phyloP scores from a whole-genome alignment of 2,888 invertebrate genomes.

The Heliconius aoede region DNA sequence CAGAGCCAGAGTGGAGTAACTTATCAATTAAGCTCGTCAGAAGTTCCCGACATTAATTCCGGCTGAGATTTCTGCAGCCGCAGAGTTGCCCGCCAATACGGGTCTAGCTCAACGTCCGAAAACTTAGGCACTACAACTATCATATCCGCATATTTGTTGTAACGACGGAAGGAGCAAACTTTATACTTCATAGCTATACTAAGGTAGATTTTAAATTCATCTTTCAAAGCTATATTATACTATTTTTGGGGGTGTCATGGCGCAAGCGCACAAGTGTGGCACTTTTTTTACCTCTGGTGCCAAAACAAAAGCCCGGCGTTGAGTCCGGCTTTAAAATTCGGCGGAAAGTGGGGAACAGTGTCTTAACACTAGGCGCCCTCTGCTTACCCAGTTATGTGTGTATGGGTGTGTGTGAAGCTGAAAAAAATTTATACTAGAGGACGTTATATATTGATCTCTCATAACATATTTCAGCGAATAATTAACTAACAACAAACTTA shows the following conservation, averaged over 20 bases:
- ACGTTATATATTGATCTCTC: no score
- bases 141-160: background rate
- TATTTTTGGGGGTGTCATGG: background rate
- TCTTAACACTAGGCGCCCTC: background rate
- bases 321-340: background rate
- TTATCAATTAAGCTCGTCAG: conserved; percentile 31
- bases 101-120: background rate
- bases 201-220: background rate
- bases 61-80: conserved; percentile 21
- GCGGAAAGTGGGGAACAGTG: background rate
- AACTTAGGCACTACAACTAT: conserved; percentile 7
- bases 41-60: conserved; percentile 25
- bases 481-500: no score
- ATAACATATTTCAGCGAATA: no score
- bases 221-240: no score
- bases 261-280: background rate
- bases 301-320: background rate
- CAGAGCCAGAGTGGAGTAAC: conserved; percentile 11
- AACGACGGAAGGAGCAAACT: background rate
- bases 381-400: background rate
- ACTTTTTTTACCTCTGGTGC: background rate
- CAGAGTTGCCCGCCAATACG: conserved; percentile 10
- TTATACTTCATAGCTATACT: background rate
- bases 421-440: no score
- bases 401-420: no score